Evolutionary conservation across 2,797 vertebrate genomes (phyloP).

Genomic region (Chloroceryle amazona): DNA sequence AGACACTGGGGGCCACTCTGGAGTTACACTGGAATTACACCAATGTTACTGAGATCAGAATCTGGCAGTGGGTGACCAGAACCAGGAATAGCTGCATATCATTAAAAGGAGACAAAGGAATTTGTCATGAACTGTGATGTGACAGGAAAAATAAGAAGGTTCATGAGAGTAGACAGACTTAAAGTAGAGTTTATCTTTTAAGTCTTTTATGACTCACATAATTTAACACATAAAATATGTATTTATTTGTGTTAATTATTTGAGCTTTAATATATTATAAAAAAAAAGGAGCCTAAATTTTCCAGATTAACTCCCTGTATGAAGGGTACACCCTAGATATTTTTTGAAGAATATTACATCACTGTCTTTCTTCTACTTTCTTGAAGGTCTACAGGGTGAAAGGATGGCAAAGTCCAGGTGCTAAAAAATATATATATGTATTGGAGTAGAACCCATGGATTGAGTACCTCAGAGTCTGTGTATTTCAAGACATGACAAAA

Average conservation of each 20-base stretch:
- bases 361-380: not conserved
- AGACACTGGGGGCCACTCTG: constrained; percentile 64
- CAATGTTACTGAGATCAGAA: constrained; percentile 60
- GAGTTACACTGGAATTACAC: constrained; percentile 52
- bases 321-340: not conserved
- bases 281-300: not conserved
- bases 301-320: not conserved
- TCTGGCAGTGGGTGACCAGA: constrained; percentile 52
- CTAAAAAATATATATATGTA: not conserved
- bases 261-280: not conserved
- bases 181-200: not conserved
- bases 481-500: constrained; percentile 28
- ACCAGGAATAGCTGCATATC: constrained; percentile 39
- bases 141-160: constrained; percentile 3
- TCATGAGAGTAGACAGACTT: not conserved
- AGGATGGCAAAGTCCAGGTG: not conserved
- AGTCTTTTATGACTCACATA: not conserved
- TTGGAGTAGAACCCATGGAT: not conserved
- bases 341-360: not conserved
- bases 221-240: not conserved
- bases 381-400: not conserved
- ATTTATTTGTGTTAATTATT: not conserved
- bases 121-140: not conserved
- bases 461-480: not conserved
- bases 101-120: constrained; percentile 48